A percentile compares a stretch with the other conserved stretches of the same genome.
Conservation (phyloP, 2,113 vertebrate species). For the Puntigrus tetrazona region DNA sequence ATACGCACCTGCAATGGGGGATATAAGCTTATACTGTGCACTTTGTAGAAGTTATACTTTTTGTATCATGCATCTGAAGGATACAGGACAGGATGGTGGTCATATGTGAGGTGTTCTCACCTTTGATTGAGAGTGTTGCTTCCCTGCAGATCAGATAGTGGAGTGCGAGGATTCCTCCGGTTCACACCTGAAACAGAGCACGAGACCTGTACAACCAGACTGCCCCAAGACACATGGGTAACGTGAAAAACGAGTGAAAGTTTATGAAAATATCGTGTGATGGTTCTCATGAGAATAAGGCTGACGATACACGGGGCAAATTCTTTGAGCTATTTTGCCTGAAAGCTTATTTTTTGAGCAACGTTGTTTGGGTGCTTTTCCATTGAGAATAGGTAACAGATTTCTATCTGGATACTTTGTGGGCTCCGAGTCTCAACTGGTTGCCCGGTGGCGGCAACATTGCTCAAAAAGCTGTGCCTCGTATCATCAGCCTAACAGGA, state of each 20-base stretch:
- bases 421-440: background rate
- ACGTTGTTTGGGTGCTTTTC: background rate
- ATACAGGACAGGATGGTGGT: background rate
- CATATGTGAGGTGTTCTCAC: constrained; percentile 73
- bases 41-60: background rate
- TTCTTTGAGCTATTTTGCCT: no score
- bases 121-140: constrained; percentile 81
- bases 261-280: background rate
- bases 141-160: constrained; percentile 92
- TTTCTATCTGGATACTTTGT: background rate
- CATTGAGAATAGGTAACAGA: background rate
- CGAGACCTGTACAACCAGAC: constrained; percentile 24
- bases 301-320: background rate
- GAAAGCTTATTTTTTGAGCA: background rate
- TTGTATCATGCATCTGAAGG: background rate
- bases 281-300: background rate
- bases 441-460: background rate
- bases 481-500: background rate
- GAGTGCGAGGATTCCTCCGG: constrained; percentile 84
- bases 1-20: background rate
- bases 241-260: background rate
- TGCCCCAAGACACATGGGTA: background rate
- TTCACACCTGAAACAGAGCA: constrained; percentile 79
- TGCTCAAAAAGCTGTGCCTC: background rate
- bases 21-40: background rate